Evolutionary conservation across 2,797 vertebrate species (phyloP), one percentile per base, ranked within the genome.

Genomic region (Neosalanx taihuensis): DNA sequence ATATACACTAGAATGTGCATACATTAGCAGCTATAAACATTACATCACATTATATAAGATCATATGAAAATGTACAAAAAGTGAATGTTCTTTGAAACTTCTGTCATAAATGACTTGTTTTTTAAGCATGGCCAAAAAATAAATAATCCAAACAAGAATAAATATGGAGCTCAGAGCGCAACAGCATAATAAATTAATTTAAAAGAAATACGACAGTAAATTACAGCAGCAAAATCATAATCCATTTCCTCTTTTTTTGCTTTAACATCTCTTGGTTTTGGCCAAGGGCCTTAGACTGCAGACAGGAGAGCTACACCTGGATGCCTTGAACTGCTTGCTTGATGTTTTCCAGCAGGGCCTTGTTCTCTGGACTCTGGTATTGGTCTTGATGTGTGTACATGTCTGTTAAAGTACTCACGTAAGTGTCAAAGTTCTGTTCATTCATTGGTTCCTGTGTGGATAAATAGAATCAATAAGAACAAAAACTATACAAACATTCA

Each of bases 341-440:
- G 93, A 99, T 98, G 93, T 97, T 99, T 94, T 99, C 98, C 94
- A 99, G 93, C 87, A 99, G 93, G 67, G 95, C 96, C 93, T 98
- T 99, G 96, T 97, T 99, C 94, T 99, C 97, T 79, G 97, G 96
- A 91, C 95, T 99, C 94, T 98, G 96, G 94, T 98, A 98, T 93
- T 96, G 96, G 89, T 99, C 98, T 94, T 99, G 97, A 93, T 99
- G 97, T 89, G 95, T 98, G 91, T 99, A 99, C 97, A 99, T 99
- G 94, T 99, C 97, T 91, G 98, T 99, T 96, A 99, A 89, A 81
- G 97, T 97, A 89, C 94, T 98, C 94, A 99, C 98, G 88, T 99
- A 99, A 76, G 95, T 94, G 94, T 99, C 97, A 95, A 99, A 99
- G 95, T 99, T 99, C 94, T 99, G 97, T 94, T 99, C 97, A 85